Conservation (phyloP, 2,888 invertebrate genomes). For the Thera britannica region DNA sequence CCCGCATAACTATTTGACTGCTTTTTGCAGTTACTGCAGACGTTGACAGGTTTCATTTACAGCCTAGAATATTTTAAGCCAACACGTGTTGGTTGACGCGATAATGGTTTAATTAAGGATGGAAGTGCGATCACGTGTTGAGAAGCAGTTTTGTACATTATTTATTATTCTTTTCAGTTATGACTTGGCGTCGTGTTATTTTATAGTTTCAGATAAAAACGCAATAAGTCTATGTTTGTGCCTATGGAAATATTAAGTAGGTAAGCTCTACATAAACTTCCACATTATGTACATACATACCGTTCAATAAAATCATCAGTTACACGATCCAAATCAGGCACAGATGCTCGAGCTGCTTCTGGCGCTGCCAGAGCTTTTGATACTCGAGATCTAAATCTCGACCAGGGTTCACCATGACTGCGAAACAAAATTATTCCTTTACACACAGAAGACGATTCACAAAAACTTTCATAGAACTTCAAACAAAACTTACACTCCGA, state of each 20-base stretch:
- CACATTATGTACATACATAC: conserved; percentile 60
- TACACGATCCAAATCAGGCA: conserved; percentile 89
- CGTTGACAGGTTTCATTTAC: conserved; percentile 48
- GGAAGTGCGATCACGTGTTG: conserved; percentile 13
- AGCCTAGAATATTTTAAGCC: conserved; percentile 40
- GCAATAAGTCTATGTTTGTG: neutral
- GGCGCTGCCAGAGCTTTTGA: conserved; percentile 93
- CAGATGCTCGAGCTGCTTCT: conserved; percentile 90
- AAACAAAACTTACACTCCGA: conserved; percentile 88
- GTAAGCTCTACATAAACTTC: neutral
- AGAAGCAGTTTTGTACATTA: conserved; percentile 18
- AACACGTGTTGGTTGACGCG: conserved; percentile 25
- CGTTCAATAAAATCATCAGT: conserved; percentile 90
- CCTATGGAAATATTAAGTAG: neutral
- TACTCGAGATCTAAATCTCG: conserved; percentile 92
- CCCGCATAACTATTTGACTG: conserved; percentile 52
- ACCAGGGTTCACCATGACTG: conserved; percentile 95
- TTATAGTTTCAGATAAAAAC: neutral
- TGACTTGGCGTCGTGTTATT: conserved; percentile 7
- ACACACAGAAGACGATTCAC: conserved; percentile 4
- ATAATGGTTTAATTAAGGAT: conserved; percentile 26
- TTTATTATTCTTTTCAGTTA: conserved; percentile 20
- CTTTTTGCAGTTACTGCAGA: conserved; percentile 46
- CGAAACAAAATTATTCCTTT: conserved; percentile 37
- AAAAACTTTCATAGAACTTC: neutral